Conservation (phyloP, 2,797 vertebrate species). For the Anisognathus igniventris region DNA sequence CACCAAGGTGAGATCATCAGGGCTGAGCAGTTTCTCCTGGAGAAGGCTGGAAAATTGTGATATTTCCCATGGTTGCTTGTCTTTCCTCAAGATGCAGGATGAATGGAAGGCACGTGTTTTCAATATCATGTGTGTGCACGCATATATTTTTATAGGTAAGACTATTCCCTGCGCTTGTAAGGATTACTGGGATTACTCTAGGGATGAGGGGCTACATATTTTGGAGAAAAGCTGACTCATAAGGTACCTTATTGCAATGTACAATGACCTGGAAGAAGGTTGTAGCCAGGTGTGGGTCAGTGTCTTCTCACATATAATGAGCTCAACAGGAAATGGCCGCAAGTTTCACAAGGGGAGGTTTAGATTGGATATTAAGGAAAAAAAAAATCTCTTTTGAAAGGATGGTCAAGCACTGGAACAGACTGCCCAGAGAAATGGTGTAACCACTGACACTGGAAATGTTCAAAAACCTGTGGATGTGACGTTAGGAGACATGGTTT, state of each 20-base stretch:
- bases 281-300: neutral
- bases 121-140: accelerated
- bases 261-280: neutral
- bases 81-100: neutral
- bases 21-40: neutral
- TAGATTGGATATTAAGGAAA: neutral
- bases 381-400: neutral
- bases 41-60: neutral
- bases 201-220: accelerated
- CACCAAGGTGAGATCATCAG: neutral
- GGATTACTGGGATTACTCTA: neutral
- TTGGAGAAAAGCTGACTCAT: neutral
- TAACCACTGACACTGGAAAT: neutral
- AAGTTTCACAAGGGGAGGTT: neutral
- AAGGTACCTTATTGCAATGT: neutral
- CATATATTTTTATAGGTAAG: neutral
- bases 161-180: neutral
- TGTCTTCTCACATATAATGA: neutral
- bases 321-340: neutral
- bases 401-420: neutral
- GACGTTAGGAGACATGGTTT: neutral
- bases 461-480: neutral
- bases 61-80: neutral
- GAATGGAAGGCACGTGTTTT: accelerated
- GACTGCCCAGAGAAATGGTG: neutral